These are phyloP conservation scores for Gallinago solitaria DNA, from an alignment of 2,797 vertebrate species.

Conservation along the genomic window DNA sequence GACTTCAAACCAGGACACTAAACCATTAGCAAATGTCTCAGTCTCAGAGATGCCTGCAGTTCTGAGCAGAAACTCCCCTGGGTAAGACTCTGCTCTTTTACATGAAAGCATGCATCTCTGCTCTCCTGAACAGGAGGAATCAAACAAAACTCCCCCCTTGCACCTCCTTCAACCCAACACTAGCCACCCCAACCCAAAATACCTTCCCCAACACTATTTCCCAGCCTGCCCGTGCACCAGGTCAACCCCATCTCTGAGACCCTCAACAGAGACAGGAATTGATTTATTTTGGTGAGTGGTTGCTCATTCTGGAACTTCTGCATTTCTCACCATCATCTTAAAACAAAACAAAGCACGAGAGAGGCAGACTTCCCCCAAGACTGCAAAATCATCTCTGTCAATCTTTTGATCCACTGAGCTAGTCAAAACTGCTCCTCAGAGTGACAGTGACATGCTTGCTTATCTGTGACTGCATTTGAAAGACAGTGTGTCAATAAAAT, in stretches of 20 bases:
- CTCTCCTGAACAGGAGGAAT: not conserved
- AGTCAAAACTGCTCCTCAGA: not conserved
- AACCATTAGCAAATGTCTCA: not conserved
- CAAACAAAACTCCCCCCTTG: not conserved
- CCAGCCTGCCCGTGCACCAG: not conserved
- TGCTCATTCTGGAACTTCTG: constrained; percentile 38
- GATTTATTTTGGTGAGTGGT: constrained; percentile 1
- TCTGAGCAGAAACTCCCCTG: not conserved
- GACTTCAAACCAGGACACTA: not conserved
- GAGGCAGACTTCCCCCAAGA: not conserved
- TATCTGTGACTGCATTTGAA: not conserved
- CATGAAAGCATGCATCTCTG: not conserved
- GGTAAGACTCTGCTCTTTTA: not conserved
- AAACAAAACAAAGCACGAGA: not conserved
- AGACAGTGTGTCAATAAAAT: not conserved
- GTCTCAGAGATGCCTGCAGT: not conserved
- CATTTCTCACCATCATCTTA: not conserved
- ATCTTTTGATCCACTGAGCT: not conserved
- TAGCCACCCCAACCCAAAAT: not conserved
- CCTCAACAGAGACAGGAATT: not conserved
- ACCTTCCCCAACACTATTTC: not conserved
- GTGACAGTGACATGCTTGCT: not conserved
- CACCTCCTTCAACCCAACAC: not conserved
- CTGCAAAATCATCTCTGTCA: not conserved
- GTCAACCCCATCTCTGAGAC: not conserved